phyloP scores from a whole-genome alignment of 1,140 invertebrate genomes.

The Pachypeltis micranthus region DNA sequence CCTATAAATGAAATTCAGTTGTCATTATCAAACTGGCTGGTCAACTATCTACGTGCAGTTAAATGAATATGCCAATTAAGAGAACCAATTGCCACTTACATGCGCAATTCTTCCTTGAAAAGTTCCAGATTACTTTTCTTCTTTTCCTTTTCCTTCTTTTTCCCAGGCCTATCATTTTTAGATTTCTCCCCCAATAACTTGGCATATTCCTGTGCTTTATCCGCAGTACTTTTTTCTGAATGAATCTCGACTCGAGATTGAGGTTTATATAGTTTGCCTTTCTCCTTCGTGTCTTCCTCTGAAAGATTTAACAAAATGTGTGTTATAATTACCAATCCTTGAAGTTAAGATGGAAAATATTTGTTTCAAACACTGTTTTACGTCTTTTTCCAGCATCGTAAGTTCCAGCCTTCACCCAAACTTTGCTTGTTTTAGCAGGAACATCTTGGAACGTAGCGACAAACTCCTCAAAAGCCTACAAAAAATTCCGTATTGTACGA shows the following conservation, averaged over 20 bases:
- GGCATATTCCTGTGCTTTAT: slow-evolving; percentile 56
- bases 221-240: slow-evolving; percentile 42
- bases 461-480: slow-evolving; percentile 93
- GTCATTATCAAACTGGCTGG: no score
- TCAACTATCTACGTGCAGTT: no score
- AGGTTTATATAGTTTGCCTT: slow-evolving; percentile 88
- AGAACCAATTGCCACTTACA: no score
- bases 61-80: no score
- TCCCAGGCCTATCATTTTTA: slow-evolving; percentile 52
- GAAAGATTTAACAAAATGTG: slow-evolving; percentile 22
- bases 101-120: slow-evolving; percentile 89
- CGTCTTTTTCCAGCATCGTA: slow-evolving; percentile 89
- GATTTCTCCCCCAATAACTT: slow-evolving; percentile 47
- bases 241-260: slow-evolving; percentile 58
- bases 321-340: neutral
- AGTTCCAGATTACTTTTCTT: slow-evolving; percentile 95
- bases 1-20: no score
- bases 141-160: slow-evolving; percentile 69
- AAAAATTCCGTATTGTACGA: no score
- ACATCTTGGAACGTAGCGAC: slow-evolving; percentile 91
- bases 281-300: slow-evolving; percentile 80
- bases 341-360: no score
- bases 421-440: slow-evolving; percentile 61
- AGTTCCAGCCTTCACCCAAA: slow-evolving; percentile 93
- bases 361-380: no score